Evolutionary conservation across 2,888 invertebrate genomes (phyloP), one percentile per base, ranked within the genome.

Genomic region (Sphaerophoria taeniata): DNA sequence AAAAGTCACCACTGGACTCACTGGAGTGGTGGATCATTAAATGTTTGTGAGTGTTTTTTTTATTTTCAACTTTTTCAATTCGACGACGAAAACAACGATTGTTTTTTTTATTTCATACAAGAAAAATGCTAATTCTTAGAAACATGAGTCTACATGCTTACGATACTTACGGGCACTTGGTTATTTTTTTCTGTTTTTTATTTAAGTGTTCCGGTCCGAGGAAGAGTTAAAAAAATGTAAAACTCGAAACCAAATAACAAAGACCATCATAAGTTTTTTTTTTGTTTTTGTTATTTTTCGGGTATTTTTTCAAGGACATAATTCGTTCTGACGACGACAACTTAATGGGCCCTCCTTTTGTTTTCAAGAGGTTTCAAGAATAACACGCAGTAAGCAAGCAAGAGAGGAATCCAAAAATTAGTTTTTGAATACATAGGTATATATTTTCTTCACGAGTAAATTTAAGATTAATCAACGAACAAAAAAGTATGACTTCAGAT

Each of bases 201-300:
- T 61, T 78, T 60, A 74, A 79, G 79, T 75, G 84, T 84, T 84
- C 84, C 84, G 84, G 84, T 75, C 79, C 67, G 24, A 51, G 39
- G 75, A 58, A 78, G 16, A 43, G 55, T 12, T 31, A 58, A 24
- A 58, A 69, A 60, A 60, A 69, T 14, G 34, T 4, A 43, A 43
- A 43, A 43, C 43, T 43, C 12, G 43, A 60, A 56, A 49, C 6
- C 36, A 67, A 43, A 36, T 55, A 69, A 61, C 43, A 49, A 69
- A 60, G 78, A 63, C 16, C 11, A 39, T 16, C 70, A 58, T 60
- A 71, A 70, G 56, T 61, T 67, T 43, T 11, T 39, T 39, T 36
- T 60, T 3, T 12, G n/a, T n/a, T 67, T 16, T 56, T 14, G 31
- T 78, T 24, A 45, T 60, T 33, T 55, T 16, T 36, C 69, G 43